Percentiles rank a stretch among this genome's conserved stretches.
Evolutionary conservation across 1,140 invertebrate species (phyloP).

Genomic region (Bombus difficillimus): DNA sequence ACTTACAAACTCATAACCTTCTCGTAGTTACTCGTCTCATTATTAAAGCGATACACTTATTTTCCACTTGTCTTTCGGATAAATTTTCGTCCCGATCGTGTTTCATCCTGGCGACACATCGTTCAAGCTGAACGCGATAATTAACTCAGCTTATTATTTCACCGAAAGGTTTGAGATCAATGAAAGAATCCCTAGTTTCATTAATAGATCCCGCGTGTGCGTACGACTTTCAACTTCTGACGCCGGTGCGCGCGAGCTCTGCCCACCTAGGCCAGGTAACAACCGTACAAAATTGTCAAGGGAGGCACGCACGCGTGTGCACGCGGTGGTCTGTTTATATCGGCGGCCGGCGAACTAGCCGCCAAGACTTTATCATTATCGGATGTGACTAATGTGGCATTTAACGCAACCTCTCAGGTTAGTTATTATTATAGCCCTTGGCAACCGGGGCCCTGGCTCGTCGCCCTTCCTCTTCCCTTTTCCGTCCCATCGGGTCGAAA

Average conservation of each 20-base stretch:
- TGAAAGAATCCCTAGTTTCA: no score
- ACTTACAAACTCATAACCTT: no score
- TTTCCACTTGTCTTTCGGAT: no score
- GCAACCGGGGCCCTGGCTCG: constrained; percentile 61
- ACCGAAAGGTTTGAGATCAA: no score
- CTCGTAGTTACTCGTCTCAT: no score
- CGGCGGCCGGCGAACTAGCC: constrained; percentile 69
- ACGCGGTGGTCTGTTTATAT: constrained; percentile 64
- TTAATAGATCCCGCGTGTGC: not conserved
- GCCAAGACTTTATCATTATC: constrained; percentile 76
- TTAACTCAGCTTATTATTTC: no score
- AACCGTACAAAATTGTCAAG: constrained; percentile 43
- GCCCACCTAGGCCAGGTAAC: constrained; percentile 28
- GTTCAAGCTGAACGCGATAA: no score
- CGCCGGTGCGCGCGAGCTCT: constrained; percentile 26
- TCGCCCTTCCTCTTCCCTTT: constrained; percentile 14
- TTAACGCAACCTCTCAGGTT: constrained; percentile 78
- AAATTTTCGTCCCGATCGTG: no score
- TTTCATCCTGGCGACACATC: no score
- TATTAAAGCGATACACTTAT: no score
- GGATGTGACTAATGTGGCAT: constrained; percentile 77
- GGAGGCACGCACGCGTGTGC: constrained; percentile 18
- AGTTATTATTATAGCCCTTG: constrained; percentile 78
- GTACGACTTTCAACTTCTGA: constrained; percentile 46
- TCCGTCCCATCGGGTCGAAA: constrained; percentile 52